These are phyloP conservation scores for Budorcas taxicolor DNA, from an alignment of 2,113 vertebrate genomes.

Conservation along the genomic window DNA sequence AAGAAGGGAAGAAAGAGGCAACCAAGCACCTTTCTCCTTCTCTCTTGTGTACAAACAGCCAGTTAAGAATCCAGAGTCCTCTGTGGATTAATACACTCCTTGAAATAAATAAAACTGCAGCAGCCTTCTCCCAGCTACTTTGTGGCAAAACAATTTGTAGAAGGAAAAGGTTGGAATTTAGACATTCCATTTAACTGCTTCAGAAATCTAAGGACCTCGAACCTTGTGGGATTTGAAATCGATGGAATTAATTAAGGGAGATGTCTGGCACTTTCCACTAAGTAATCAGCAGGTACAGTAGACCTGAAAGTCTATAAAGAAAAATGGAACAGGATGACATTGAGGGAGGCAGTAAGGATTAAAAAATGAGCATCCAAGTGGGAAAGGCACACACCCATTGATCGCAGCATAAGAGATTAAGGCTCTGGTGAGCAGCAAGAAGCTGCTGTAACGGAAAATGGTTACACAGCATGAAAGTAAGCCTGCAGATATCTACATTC, in stretches of 20 bases:
- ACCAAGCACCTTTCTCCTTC: neutral
- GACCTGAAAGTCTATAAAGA: conserved; percentile 82
- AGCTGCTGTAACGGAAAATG: conserved; percentile 76
- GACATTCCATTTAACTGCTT: conserved; percentile 83
- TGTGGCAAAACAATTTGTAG: conserved; percentile 79
- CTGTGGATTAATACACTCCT: conserved; percentile 14
- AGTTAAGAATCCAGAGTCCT: neutral
- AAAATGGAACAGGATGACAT: conserved; percentile 80
- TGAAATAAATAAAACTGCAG: conserved; percentile 72
- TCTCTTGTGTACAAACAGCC: neutral
- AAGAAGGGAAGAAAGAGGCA: neutral
- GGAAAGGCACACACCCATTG: conserved; percentile 77
- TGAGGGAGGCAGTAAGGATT: conserved; percentile 78
- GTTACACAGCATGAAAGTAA: conserved; percentile 73
- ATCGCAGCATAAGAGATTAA: conserved; percentile 78
- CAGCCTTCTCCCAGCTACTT: conserved; percentile 64
- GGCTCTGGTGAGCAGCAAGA: conserved; percentile 77
- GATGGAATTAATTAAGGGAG: conserved; percentile 85
- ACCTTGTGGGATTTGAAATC: conserved; percentile 81
- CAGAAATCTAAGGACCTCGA: conserved; percentile 80
- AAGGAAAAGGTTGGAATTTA: conserved; percentile 80
- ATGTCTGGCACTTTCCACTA: conserved; percentile 76
- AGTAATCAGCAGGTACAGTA: conserved; percentile 83
- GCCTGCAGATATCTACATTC: conserved; percentile 68
- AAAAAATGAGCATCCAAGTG: conserved; percentile 80